phyloP scores from a whole-genome alignment of 2,113 vertebrate species.

The Calidris pygmaea region DNA sequence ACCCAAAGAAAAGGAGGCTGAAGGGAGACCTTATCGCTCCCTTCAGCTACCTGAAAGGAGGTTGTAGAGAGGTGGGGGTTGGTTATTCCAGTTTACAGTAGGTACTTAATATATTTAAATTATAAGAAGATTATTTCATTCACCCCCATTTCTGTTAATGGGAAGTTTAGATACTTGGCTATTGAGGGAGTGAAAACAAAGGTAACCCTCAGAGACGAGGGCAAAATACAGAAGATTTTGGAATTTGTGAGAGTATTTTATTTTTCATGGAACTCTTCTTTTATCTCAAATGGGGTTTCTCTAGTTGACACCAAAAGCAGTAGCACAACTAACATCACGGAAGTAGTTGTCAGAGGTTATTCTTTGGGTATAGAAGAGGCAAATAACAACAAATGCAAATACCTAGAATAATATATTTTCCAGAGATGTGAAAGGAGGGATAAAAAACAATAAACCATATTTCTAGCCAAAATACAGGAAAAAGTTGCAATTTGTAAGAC shows the following conservation, averaged over 20 bases:
- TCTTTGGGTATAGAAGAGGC: not conserved
- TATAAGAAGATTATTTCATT: not conserved
- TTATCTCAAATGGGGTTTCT: not conserved
- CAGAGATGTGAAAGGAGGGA: not conserved
- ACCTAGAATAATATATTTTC: not conserved
- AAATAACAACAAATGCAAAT: not conserved
- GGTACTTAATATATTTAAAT: not conserved
- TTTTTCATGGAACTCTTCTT: not conserved
- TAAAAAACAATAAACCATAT: not conserved
- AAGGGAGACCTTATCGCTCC: fast-evolving
- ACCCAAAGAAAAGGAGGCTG: not conserved
- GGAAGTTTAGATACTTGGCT: not conserved
- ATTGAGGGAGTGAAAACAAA: not conserved
- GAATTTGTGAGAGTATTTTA: not conserved
- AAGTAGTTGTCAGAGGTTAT: not conserved
- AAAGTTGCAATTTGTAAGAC: not conserved
- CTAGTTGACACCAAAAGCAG: not conserved
- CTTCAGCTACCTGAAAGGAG: not conserved
- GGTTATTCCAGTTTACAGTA: not conserved
- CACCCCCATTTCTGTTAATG: not conserved
- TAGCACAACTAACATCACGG: not conserved
- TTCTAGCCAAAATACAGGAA: not conserved
- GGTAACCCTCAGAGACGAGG: not conserved
- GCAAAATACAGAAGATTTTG: not conserved
- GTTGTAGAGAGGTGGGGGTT: fast-evolving